Conservation (phyloP, 2,797 vertebrate genomes). For the Sebastiscus albofasciatus region DNA sequence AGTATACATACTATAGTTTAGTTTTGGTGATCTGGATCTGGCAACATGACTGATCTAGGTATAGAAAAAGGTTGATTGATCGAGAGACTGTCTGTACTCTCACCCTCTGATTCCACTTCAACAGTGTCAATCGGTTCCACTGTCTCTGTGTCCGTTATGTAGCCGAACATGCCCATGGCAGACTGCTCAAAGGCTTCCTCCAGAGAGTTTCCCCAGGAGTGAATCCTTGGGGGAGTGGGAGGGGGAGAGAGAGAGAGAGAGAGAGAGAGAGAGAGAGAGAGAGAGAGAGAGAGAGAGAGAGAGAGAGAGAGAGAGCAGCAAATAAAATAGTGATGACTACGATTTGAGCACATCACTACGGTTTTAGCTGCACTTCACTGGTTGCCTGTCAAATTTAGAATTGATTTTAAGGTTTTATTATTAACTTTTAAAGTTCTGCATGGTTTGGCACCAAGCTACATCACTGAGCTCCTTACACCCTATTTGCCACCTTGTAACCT, state of each 20-base stretch:
- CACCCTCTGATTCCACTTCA: slow-evolving; percentile 92
- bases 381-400: too few relatives aligned
- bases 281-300: background rate
- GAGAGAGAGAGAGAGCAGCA: background rate
- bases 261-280: background rate
- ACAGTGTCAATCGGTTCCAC: slow-evolving; percentile 91
- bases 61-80: background rate
- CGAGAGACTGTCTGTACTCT: slow-evolving; percentile 4
- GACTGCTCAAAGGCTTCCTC: slow-evolving; percentile 98
- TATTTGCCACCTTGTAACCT: too few relatives aligned
- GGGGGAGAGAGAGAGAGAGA: background rate
- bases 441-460: too few relatives aligned
- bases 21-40: background rate
- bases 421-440: too few relatives aligned
- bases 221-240: slow-evolving; percentile 86
- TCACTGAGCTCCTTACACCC: too few relatives aligned
- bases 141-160: slow-evolving; percentile 96
- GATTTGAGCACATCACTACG: too few relatives aligned
- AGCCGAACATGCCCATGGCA: slow-evolving; percentile 98
- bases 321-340: background rate
- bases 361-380: too few relatives aligned
- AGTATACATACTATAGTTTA: background rate
- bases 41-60: background rate
- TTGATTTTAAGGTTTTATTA: too few relatives aligned
- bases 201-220: slow-evolving; percentile 93